A percentile compares a stretch with the other conserved stretches of the same genome.
Evolutionary conservation across 2,113 vertebrate species (phyloP).

Genomic region (Phalacrocorax brasilianus): DNA sequence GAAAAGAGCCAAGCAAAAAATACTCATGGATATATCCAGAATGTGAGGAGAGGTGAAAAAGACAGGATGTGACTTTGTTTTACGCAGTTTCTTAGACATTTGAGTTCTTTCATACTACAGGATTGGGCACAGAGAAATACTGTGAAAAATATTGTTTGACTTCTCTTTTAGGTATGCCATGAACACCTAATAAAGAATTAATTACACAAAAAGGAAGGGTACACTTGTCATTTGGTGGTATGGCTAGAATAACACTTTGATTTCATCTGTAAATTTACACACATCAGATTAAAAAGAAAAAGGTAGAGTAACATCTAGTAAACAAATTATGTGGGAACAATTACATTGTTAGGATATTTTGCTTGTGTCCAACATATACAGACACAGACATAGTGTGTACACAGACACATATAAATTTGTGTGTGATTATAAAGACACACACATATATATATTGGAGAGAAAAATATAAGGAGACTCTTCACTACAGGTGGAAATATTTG

Average conservation of each 20-base stretch:
- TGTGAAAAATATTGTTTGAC: neutral
- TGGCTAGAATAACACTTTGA: neutral
- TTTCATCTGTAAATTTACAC: neutral
- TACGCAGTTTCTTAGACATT: neutral
- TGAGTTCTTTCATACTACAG: neutral
- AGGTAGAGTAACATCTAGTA: fast-evolving
- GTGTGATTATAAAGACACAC: neutral
- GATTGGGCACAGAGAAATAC: neutral
- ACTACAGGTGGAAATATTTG: neutral
- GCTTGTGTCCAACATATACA: neutral
- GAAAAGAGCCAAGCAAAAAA: neutral
- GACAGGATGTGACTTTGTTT: neutral
- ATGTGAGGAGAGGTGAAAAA: neutral
- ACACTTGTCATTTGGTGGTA: neutral
- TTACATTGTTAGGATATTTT: neutral
- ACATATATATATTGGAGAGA: neutral
- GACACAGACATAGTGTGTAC: neutral
- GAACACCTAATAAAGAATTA: neutral
- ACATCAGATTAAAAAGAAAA: neutral
- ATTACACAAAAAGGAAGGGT: neutral
- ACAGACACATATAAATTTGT: neutral
- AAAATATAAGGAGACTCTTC: neutral
- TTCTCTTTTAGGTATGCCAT: neutral
- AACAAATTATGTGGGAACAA: neutral
- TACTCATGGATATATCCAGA: neutral